Evolutionary conservation across 1,140 invertebrate species (phyloP), one percentile per base, ranked within the genome.

Genomic region (Bacillus rossius): DNA sequence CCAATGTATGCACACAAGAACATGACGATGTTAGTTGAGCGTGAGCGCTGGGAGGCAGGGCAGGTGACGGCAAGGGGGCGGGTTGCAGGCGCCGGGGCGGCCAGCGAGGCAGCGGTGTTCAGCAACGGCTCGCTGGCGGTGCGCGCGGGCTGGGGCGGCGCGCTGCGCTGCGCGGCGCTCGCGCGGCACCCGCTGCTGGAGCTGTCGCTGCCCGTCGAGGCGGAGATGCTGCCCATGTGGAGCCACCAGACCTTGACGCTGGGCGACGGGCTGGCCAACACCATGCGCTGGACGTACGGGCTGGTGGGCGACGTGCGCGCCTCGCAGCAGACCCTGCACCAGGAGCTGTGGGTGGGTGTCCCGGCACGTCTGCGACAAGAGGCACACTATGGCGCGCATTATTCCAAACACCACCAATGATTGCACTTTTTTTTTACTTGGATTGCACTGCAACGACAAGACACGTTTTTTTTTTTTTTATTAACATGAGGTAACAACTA

Each of bases 151-250:
- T 85, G 84, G 71, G 82, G 83, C 14, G 86, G 85, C n/a, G 77
- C 81, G 62, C 77, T 89, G 34, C 77, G 86, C 64, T 87, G 86
- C 55, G 83, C 87, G 0, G 88, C 89, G 3, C 84, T 87, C 8
- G 87, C 89, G 1, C 84, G 91, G 42, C 92, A 96, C 76, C 92
- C 92, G 0, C 72, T 95, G 2, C 75, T 96, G 25, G 89, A 94
- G 75, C 87, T 91, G 1, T 85, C 90, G 2, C 77, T 96, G 63
- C 91, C 92, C 2, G 89, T 95, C 1, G 93, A 95, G 76, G 89
- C 92, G 13, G 92, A 94, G 77, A 91, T 96, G 84, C 77, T 94
- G 38, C 89, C 88, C 8, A 88, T 91, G 80, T 91, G 88, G 85
- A 91, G 88, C 29, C 85, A 88, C 65, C 89, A 91, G 73, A 80